Evolutionary conservation across 2,888 invertebrate genomes (phyloP), one percentile per base, ranked within the genome.

Genomic region (Parasteatoda lunata): DNA sequence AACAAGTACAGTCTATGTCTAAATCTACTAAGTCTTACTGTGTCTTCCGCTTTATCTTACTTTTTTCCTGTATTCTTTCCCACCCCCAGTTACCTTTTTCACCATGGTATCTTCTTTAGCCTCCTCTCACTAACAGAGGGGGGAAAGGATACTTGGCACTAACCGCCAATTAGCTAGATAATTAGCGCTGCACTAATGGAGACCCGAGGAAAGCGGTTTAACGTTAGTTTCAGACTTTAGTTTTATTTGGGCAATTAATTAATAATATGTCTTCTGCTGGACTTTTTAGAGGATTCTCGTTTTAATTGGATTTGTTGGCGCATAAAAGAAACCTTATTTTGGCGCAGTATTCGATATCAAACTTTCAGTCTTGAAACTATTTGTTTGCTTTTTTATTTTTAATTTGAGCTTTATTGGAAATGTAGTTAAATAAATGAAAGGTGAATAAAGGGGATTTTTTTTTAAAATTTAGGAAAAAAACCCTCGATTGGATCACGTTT

Each of bases 191-290:
- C 47, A 65, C 66, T 80, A 80, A 80, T 80, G 80, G 73, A 72
- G 66, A 73, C 72, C 52, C 45, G 30, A 47, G 30, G 47, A 13
- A n/a, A 65, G 72, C 52, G 79, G 65, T 80, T 80, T 80, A 73
- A 52, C 73, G 80, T 66, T 66, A 80, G 66, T 66, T 80, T 65
- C 72, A 66, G 80, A 73, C 72, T 73, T 78, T 68, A 73, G 66
- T 73, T 80, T 80, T 80, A 73, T 73, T 80, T 80, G 45, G 80
- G 65, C 65, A 80, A 80, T 80, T 80, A 80, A 80, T 80, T 80
- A 80, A 80, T 80, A 80, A 68, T 72, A 73, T 73, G 73, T 80
- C 80, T 73, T 65, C 66, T 13, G 65, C 72, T 49, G 48, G 30
- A 47, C 76, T 65, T 76, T 72, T 65, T 72, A 65, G 15, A 48